These are phyloP conservation scores for Caenorhabditis sp. DNA, from an alignment of 2,888 invertebrate genomes.

Conservation along the genomic window DNA sequence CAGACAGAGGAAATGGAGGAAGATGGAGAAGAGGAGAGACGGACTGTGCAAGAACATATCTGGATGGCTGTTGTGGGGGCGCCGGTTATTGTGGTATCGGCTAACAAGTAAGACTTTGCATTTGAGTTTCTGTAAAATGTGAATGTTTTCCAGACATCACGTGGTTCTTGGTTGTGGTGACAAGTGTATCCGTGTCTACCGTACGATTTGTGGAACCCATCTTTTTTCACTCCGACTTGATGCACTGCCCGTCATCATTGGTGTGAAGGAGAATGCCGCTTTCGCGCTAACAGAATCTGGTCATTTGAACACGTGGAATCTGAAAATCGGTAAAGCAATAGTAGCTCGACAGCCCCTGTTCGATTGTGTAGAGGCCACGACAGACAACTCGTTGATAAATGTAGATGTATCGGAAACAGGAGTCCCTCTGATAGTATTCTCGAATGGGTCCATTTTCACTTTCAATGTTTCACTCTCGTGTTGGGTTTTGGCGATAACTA, in stretches of 20 bases:
- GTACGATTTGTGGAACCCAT: conserved; percentile 53
- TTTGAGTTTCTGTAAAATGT: too few relatives aligned
- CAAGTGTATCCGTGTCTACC: conserved; percentile 64
- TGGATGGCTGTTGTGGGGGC: conserved; percentile 65
- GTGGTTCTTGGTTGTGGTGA: conserved; percentile 68
- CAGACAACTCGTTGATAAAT: conserved; percentile 43
- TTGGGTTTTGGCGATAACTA: conserved; percentile 45
- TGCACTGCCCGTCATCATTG: conserved; percentile 64
- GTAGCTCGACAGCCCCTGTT: conserved; percentile 59
- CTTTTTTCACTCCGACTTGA: conserved; percentile 63
- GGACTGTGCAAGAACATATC: neutral
- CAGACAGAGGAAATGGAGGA: conserved; percentile 4
- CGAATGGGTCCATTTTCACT: conserved; percentile 69
- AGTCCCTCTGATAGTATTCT: conserved; percentile 66
- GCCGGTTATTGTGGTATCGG: conserved; percentile 62
- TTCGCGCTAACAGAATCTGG: conserved; percentile 68
- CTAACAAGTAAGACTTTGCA: conserved; percentile 70
- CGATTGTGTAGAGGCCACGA: conserved; percentile 65
- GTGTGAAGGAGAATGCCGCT: conserved; percentile 64
- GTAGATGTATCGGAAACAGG: conserved; percentile 54
- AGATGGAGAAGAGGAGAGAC: conserved; percentile 28
- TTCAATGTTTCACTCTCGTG: conserved; percentile 42
- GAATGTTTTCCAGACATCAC: conserved; percentile 58
- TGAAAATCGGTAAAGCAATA: conserved; percentile 53
- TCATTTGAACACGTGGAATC: conserved; percentile 67